Evolutionary conservation across 2,888 invertebrate species (phyloP).

Genomic region (Nebria salina): DNA sequence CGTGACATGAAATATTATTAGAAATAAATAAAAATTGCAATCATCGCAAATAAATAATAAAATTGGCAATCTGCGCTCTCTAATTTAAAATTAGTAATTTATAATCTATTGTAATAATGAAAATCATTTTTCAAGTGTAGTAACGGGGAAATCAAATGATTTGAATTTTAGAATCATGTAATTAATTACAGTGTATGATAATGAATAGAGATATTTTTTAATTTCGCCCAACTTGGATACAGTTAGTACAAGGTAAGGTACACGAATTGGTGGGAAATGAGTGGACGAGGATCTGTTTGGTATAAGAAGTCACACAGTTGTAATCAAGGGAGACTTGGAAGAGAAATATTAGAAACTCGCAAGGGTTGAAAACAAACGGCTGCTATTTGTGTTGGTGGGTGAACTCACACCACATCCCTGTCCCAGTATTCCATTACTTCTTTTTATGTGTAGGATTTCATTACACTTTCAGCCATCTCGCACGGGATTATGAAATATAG

Average conservation of each 20-base stretch:
- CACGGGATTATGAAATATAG: conserved; percentile 44
- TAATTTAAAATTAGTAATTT: too few species aligned
- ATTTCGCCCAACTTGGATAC: not conserved
- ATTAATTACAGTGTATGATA: too few species aligned
- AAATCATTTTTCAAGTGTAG: too few species aligned
- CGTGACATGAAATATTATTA: too few species aligned
- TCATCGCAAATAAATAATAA: too few species aligned
- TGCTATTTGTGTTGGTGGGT: conserved; percentile 47
- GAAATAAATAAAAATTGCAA: too few species aligned
- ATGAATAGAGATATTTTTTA: not conserved
- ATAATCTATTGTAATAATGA: too few species aligned
- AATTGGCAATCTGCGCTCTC: too few species aligned
- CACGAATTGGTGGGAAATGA: not conserved
- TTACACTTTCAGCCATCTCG: conserved; percentile 37
- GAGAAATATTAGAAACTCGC: conserved; percentile 49
- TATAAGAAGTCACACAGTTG: conserved; percentile 33
- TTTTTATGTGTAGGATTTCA: conserved; percentile 47
- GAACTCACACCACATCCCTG: conserved; percentile 18
- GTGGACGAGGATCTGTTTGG: not conserved
- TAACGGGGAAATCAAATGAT: too few species aligned
- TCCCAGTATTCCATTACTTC: conserved; percentile 34
- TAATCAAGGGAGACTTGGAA: conserved; percentile 47
- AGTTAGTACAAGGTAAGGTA: not conserved
- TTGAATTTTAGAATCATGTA: too few species aligned
- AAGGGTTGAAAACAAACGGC: conserved; percentile 48